Evolutionary conservation across 1,140 invertebrate genomes (phyloP), one percentile per base, ranked within the genome.

Genomic region (Diploscapter pachys): DNA sequence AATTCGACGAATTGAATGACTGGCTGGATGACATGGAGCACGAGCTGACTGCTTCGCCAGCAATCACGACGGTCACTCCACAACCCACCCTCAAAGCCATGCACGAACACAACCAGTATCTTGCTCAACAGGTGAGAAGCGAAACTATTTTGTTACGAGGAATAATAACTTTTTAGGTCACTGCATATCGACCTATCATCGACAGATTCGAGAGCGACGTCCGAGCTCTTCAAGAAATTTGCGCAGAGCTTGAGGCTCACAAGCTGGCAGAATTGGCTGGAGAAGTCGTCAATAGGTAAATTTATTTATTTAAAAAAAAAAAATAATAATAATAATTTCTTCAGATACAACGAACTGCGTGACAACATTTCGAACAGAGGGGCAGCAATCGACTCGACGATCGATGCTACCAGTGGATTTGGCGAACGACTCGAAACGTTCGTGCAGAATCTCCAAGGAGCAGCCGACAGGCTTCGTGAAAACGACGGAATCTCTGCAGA

Each of bases 201-300:
- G 95, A 98, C 81, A 95, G 96, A 86, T 89, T 99, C 8, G 96
- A 96, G 83, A 96, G 97, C 86, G 97, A 95, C 4, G 89, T 94
- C 2, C 92, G 92, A 81, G 94, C 94, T 52, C 86, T 99, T 1
- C 90, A 92, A 6, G 90, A 91, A 63, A 87, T 99, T 0, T 93
- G 92, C 75, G 91, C 92, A 63, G 92, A 93, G 4, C 92, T 95
- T 61, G 95, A 98, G 83, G 91, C 91, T 0, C 88, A 88, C 2
- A 92, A 93, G 84, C 91, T 98, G 2, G 91, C 93, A 56, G 71
- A 59, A 63, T 77, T 90, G 93, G 9, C 87, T 96, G 56, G 93
- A 73, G 89, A 89, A 11, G 93, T 95, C 85, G 96, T 95, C 84
- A 91, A 91, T 5, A 89, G 94, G 31, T 31, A 31, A 31, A 31